Evolutionary conservation across 2,113 vertebrate species (phyloP).

Genomic region (Corythoichthys haematopterus): DNA sequence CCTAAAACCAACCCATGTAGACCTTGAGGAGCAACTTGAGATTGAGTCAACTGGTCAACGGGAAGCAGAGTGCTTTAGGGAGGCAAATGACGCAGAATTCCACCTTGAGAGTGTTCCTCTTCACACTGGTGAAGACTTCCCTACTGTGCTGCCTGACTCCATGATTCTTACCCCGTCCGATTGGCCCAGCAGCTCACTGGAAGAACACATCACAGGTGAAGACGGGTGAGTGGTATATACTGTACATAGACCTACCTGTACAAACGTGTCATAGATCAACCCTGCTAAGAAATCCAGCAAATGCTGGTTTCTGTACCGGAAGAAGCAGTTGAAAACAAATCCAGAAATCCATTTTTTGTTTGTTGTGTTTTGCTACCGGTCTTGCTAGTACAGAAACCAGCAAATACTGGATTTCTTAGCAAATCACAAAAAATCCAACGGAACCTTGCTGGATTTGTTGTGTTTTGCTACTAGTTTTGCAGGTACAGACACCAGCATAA

Average conservation of each 20-base stretch:
- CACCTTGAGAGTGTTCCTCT: constrained; percentile 4
- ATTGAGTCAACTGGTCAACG: constrained; percentile 39
- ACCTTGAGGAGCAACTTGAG: constrained; percentile 67
- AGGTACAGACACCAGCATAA: too few species aligned
- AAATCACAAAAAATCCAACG: background rate
- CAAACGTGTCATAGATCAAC: background rate
- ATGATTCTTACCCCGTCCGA: constrained; percentile 58
- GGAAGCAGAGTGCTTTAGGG: constrained; percentile 15
- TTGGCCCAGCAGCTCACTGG: constrained; percentile 60
- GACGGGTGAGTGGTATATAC: constrained; percentile 53
- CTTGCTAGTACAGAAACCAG: too few species aligned
- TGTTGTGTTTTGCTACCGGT: too few species aligned
- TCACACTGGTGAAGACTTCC: constrained; percentile 30
- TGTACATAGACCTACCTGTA: background rate
- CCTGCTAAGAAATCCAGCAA: background rate
- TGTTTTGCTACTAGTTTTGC: too few species aligned
- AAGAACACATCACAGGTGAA: constrained; percentile 27
- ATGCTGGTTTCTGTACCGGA: too few species aligned
- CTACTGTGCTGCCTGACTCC: constrained; percentile 40
- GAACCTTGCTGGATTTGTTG: too few species aligned
- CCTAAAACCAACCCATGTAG: constrained; percentile 24
- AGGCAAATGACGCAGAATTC: constrained; percentile 8
- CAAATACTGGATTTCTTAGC: too few species aligned
- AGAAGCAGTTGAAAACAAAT: background rate
- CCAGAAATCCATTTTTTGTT: too few species aligned